Evolutionary conservation across 1,140 invertebrate species (phyloP), one percentile per base, ranked within the genome.

Genomic region (Drosophila leontia): DNA sequence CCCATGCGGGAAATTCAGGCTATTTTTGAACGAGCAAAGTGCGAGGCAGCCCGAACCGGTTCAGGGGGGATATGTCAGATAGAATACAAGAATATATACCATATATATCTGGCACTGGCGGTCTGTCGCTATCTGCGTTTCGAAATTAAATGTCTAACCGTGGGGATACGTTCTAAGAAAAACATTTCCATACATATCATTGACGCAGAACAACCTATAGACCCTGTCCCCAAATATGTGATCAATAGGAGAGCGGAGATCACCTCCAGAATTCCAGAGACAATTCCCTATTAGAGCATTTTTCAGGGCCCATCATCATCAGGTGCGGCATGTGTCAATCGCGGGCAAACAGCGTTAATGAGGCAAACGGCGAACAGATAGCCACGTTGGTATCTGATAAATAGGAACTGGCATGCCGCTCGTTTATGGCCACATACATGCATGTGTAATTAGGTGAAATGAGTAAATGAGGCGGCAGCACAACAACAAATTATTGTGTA

Each of bases 401-500:
- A 78, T 78, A 68, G 62, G 62, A 68, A 76, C 72, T 76, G 69
- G 74, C 29, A 34, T 67, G 35, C 61, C 39, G 42, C 63, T 55
- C 64, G 67, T 29, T 67, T 70, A 65, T 69, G 42, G 62, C 55
- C 35, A 55, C 57, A 41, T 44, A 67, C 35, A 63, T 75, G 59
- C 82, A 85, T 83, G 70, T 86, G 80, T 83, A 88, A 80, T 85
- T 85, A 70, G 78, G 56, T 83, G 80, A 79, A 78, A 78, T 78
- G 75, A 64, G 75, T 39, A 62, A 75, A 72, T 72, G 69, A 72
- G 69, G 67, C 68, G 61, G 48, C 48, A 34, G 51, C 15, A 35
- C 64, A 82, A 44, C 55, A 59, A 32, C 67, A 68, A 63, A 32
- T 62, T 37, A n/a, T 62, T 51, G 29, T 51, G 29, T 17, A 12